A percentile compares a stretch with the other conserved stretches of the same genome.
phyloP scores from a whole-genome alignment of 2,797 vertebrate genomes.

The Trematomus bernacchii region DNA sequence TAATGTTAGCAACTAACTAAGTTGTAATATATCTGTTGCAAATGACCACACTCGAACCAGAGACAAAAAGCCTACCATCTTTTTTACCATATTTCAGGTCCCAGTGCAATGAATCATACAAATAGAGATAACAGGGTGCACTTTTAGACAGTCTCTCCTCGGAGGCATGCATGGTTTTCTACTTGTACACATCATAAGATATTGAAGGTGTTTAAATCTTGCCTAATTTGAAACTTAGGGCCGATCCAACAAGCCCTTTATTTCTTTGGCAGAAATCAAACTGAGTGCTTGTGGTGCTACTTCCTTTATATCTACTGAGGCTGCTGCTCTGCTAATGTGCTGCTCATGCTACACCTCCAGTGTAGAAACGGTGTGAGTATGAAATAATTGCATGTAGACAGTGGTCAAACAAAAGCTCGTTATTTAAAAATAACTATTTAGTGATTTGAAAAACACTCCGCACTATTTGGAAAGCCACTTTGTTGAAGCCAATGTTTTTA shows the following conservation, averaged over 20 bases:
- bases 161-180: neutral
- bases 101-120: neutral
- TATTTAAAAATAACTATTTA: conserved; percentile 48
- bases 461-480: conserved; percentile 43
- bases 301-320: neutral
- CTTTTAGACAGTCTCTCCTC: neutral
- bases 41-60: too few relatives aligned
- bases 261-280: conserved; percentile 5
- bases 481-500: conserved; percentile 51
- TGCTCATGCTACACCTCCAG: neutral
- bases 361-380: neutral
- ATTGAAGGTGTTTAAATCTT: conserved; percentile 2
- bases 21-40: too few relatives aligned
- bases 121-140: neutral
- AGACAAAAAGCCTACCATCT: too few relatives aligned
- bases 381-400: conserved; percentile 16
- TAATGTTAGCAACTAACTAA: too few relatives aligned
- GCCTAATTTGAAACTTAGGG: neutral
- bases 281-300: neutral
- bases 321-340: conserved; percentile 8
- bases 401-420: conserved; percentile 18
- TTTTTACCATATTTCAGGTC: too few relatives aligned
- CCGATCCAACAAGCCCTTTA: neutral
- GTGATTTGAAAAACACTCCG: conserved; percentile 45
- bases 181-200: neutral